Conservation (phyloP, 2,888 invertebrate genomes). For the Caenorhabditis panamensis region DNA sequence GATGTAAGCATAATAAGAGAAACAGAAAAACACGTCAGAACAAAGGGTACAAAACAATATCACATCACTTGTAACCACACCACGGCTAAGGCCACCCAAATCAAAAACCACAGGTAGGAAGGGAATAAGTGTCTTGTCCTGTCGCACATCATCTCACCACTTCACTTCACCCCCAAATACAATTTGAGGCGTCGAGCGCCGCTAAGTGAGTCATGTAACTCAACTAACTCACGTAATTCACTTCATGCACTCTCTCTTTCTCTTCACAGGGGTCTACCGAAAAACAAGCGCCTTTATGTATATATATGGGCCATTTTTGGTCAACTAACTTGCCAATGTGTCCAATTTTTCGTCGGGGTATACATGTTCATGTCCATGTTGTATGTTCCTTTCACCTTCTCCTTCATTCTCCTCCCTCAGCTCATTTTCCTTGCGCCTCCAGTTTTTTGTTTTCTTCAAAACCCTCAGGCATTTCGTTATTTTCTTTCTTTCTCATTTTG, state of each 20-base stretch:
- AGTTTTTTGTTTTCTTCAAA: slow-evolving; percentile 8
- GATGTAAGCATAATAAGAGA: neutral
- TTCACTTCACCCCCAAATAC: neutral
- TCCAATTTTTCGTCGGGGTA: neutral
- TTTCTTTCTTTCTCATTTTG: neutral
- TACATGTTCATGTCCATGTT: neutral
- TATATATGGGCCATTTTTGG: neutral
- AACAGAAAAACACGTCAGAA: neutral
- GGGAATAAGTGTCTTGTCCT: no score
- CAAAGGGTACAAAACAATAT: neutral
- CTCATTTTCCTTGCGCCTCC: neutral
- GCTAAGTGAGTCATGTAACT: slow-evolving; percentile 6
- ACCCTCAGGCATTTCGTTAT: slow-evolving; percentile 3
- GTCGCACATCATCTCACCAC: neutral
- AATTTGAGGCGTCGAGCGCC: neutral
- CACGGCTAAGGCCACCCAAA: neutral
- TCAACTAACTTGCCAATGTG: neutral
- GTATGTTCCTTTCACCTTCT: neutral
- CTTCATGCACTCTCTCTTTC: neutral
- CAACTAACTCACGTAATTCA: slow-evolving; percentile 1
- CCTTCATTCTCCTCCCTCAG: neutral
- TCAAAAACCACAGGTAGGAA: neutral
- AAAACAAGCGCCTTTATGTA: neutral
- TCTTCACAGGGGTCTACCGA: neutral
- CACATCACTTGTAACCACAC: neutral